A percentile compares a stretch with the other conserved stretches of the same genome.
Evolutionary conservation across 30 jellyfish, hydroid and myxozoan genomes (phyloP).

Genomic region (Clytia hemisphaerica): DNA sequence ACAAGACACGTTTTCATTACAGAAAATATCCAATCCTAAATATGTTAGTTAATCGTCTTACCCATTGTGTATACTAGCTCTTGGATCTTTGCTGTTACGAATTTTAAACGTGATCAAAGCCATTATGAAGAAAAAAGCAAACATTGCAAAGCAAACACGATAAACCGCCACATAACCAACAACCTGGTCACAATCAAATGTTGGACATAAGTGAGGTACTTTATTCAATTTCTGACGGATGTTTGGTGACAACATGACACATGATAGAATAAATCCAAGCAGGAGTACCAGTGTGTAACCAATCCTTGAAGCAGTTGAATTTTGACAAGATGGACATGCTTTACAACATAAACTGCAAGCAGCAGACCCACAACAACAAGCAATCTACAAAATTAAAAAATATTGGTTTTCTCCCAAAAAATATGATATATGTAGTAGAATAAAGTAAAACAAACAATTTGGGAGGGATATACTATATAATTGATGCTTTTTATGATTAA

Average conservation of each 20-base stretch:
- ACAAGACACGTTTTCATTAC: no score
- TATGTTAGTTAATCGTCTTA: background rate
- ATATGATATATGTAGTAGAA: no score
- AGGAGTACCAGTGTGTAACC: constrained; percentile 60
- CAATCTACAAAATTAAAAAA: constrained; percentile 40
- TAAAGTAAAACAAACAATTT: no score
- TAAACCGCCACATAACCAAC: constrained; percentile 92
- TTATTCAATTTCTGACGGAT: constrained; percentile 62
- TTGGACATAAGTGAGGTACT: constrained; percentile 67
- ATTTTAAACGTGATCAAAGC: constrained; percentile 56
- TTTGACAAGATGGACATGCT: constrained; percentile 82
- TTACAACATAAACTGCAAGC: constrained; percentile 87
- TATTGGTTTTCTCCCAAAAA: no score
- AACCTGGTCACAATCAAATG: constrained; percentile 54
- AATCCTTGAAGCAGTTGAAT: constrained; percentile 71
- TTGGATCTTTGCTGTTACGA: constrained; percentile 67
- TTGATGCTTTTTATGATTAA: no score
- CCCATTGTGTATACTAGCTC: constrained; percentile 86
- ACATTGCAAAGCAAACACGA: constrained; percentile 87
- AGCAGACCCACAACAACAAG: constrained; percentile 94
- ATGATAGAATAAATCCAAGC: constrained; percentile 67
- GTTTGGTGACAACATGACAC: constrained; percentile 86
- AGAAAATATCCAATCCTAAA: no score
- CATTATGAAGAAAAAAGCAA: constrained; percentile 74
- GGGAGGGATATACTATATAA: no score